Evolutionary conservation across 2,797 vertebrate genomes (phyloP), one percentile per base, ranked within the genome.

Genomic region (Catamblyrhynchus diadema): DNA sequence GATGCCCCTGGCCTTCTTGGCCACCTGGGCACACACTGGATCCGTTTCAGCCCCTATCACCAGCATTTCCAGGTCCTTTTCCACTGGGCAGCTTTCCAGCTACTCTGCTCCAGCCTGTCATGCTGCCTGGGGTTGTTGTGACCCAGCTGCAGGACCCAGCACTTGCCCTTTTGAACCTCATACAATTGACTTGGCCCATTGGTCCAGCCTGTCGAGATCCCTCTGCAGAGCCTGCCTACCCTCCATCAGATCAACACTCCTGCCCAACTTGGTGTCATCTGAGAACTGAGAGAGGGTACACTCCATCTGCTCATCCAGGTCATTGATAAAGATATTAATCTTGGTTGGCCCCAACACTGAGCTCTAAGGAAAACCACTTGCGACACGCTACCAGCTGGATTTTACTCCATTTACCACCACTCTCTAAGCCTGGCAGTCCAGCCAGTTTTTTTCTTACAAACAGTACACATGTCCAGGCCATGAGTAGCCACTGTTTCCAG

Each of bases 381-480:
- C 0, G 0, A 41, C 33, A 33, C 1, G 3, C 12, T 8, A 41
- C 24, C 30, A 23, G 28, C 8, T 0, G 1, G 8, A 41, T 48
- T 48, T 28, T 28, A 33, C 24, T 59, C 23, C 4, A 12, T 33
- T 67, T 59, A 33, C 35, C 12, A 33, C 4, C 20, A 30, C 23
- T 50, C 30, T 50, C 35, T 30, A 59, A 69, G 35, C 10, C 35
- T 20, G 8, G 20, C 3, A 59, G 57, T 30, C 20, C 10, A 50
- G 32, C 0, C 10, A 30, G 35, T 2, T 15, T 39, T 57, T n/a
- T 33, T 39, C 30, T 67, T 48, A 28, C 8, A 48, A 59, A 33
- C 6, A 23, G 24, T 57, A 19, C 35, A 23, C 15, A n/a, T 33
- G 24, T 24, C 9, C 30, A 59, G 48, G 15, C 24, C 53, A 41